phyloP scores from a whole-genome alignment of 2,888 invertebrate species.

The Diplazon laetatorius region DNA sequence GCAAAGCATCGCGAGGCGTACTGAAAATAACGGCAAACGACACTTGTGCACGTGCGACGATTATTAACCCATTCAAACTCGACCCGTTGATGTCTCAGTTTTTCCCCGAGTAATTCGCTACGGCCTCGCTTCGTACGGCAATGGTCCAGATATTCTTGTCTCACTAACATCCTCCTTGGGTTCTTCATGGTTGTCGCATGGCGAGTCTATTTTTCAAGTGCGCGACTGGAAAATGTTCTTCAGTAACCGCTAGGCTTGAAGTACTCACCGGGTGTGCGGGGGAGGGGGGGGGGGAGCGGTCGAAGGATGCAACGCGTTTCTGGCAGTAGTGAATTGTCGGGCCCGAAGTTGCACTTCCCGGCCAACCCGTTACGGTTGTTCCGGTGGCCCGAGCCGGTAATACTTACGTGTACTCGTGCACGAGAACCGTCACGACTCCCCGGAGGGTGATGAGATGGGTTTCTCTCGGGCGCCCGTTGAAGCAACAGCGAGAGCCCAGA shows the following conservation, averaged over 20 bases:
- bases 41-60: conserved; percentile 57
- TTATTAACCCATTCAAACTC: conserved; percentile 52
- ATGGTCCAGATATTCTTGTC: conserved; percentile 29
- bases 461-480: conserved; percentile 52
- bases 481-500: conserved; percentile 44
- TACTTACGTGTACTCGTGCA: conserved; percentile 57
- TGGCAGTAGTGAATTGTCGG: conserved; percentile 47
- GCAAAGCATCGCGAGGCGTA: conserved; percentile 41
- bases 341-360: conserved; percentile 61
- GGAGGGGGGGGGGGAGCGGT: too few species aligned
- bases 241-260: conserved; percentile 18
- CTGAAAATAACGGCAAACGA: conserved; percentile 57
- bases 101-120: conserved; percentile 35
- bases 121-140: conserved; percentile 6
- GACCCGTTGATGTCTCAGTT: conserved; percentile 48
- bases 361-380: conserved; percentile 60
- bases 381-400: conserved; percentile 51
- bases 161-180: conserved; percentile 1
- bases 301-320: conserved; percentile 18
- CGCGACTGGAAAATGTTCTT: conserved; percentile 33
- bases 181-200: conserved; percentile 5
- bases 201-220: conserved; percentile 48
- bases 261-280: too few species aligned
- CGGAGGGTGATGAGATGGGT: conserved; percentile 67
- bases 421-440: conserved; percentile 67